Percentiles rank a stretch among this genome's conserved stretches.
Evolutionary conservation across 2,113 vertebrate species (phyloP).

Genomic region (Noturus placidus): DNA sequence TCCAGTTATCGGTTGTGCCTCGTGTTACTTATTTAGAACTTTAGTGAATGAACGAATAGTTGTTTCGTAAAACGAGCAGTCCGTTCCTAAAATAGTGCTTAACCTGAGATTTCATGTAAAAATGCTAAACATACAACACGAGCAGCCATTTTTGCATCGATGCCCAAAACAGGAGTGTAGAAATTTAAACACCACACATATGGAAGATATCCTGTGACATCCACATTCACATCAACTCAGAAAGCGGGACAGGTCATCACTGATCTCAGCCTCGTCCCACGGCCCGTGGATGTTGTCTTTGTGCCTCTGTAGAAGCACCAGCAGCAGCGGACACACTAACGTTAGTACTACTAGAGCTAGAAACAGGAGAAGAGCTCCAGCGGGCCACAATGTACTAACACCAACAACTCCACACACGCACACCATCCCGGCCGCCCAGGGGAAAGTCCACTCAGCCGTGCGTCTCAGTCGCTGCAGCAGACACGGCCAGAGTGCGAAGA

Average conservation of each 20-base stretch:
- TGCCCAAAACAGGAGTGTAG: background rate
- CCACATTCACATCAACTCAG: slow-evolving; percentile 57
- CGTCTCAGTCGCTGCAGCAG: slow-evolving; percentile 87
- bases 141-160: background rate
- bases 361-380: slow-evolving; percentile 80
- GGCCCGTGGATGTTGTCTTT: slow-evolving; percentile 98
- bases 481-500: slow-evolving; percentile 96
- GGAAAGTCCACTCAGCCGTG: slow-evolving; percentile 70
- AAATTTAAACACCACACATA: background rate
- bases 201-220: background rate
- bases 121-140: background rate
- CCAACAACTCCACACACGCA: slow-evolving; percentile 75
- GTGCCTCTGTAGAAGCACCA: slow-evolving; percentile 86
- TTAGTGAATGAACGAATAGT: background rate
- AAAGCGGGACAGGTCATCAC: slow-evolving; percentile 87
- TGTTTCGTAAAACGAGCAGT: background rate
- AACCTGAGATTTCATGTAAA: slow-evolving; percentile 24
- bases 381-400: slow-evolving; percentile 75
- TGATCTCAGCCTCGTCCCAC: slow-evolving; percentile 97
- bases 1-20: background rate
- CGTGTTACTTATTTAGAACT: background rate
- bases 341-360: slow-evolving; percentile 78
- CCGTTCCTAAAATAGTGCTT: background rate
- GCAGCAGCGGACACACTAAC: slow-evolving; percentile 85
- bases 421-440: slow-evolving; percentile 78